These are phyloP conservation scores for Temnothorax nylanderi DNA, from an alignment of 1,140 invertebrate species.

Conservation along the genomic window DNA sequence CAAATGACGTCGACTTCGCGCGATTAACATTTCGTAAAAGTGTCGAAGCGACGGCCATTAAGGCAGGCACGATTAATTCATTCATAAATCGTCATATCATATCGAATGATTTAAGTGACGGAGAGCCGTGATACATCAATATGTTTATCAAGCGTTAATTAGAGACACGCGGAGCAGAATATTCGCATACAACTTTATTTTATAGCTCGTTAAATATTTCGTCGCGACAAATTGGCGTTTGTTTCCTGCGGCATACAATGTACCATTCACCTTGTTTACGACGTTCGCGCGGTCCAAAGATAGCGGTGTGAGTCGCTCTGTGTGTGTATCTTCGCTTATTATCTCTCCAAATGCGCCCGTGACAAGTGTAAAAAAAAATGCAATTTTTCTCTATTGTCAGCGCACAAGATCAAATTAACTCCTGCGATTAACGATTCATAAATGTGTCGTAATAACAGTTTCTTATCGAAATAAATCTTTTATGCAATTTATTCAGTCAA, in stretches of 20 bases:
- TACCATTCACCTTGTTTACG: neutral
- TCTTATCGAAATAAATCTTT: neutral
- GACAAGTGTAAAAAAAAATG: neutral
- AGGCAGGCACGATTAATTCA: neutral
- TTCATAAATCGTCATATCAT: neutral
- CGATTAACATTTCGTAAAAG: neutral
- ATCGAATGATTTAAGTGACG: neutral
- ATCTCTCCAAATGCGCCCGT: neutral
- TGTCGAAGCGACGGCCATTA: neutral
- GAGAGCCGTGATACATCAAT: neutral
- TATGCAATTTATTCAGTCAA: neutral
- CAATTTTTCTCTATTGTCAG: neutral
- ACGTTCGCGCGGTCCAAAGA: neutral
- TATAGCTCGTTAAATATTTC: neutral
- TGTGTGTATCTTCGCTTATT: neutral
- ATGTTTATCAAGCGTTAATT: constrained; percentile 1
- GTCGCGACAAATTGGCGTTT: neutral
- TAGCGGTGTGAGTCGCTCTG: neutral
- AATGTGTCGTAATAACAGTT: neutral
- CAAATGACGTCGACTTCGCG: neutral
- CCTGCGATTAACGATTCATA: neutral
- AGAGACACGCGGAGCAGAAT: neutral
- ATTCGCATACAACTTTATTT: neutral
- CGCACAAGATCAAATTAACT: neutral
- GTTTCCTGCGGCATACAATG: neutral